Conservation (phyloP, 2,888 invertebrate genomes). For the Ormyrus rosae region DNA sequence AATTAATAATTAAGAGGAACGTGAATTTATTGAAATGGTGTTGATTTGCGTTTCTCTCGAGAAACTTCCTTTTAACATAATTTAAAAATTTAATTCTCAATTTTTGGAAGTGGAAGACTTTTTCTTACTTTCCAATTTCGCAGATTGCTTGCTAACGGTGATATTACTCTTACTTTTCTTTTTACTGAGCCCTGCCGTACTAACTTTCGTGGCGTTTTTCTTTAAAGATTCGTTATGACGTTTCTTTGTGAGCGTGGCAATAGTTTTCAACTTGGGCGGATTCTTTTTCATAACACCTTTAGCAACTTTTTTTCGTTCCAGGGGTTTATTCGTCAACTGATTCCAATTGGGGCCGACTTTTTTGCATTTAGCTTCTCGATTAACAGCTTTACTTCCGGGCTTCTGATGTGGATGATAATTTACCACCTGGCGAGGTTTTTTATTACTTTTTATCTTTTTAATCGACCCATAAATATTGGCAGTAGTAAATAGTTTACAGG, state of each 20-base stretch:
- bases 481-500: background rate
- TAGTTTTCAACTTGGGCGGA: conserved; percentile 19
- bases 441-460: conserved; percentile 67
- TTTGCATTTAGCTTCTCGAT: conserved; percentile 27
- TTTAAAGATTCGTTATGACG: conserved; percentile 10
- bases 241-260: background rate
- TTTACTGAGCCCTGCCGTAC: too few relatives aligned
- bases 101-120: conserved; percentile 24
- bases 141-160: background rate
- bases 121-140: conserved; percentile 14
- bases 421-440: conserved; percentile 61
- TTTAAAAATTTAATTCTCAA: conserved; percentile 12
- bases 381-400: background rate
- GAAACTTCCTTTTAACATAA: too few relatives aligned
- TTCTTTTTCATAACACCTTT: conserved; percentile 3
- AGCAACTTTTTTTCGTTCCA: too few relatives aligned
- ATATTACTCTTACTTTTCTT: background rate
- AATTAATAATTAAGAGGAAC: too few relatives aligned
- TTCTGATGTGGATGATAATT: background rate
- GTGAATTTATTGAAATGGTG: too few relatives aligned
- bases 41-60: too few relatives aligned
- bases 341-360: conserved; percentile 10
- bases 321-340: background rate
- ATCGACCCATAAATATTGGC: conserved; percentile 54
- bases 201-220: background rate